These are phyloP conservation scores for Baccha elongata DNA, from an alignment of 2,888 invertebrate genomes.

Conservation along the genomic window DNA sequence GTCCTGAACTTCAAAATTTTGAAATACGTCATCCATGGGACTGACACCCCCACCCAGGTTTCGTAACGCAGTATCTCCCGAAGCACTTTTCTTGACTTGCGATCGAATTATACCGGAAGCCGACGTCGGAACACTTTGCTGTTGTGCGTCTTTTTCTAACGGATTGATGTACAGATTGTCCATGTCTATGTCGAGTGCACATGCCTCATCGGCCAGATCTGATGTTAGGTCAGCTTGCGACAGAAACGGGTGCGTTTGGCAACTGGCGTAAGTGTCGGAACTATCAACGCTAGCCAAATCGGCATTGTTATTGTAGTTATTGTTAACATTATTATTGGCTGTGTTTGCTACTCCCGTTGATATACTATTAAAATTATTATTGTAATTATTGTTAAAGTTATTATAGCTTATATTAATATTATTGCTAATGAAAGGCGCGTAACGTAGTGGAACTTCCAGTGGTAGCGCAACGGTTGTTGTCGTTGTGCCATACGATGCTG, in stretches of 20 bases:
- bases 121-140: constrained; percentile 74
- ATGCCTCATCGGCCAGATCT: constrained; percentile 82
- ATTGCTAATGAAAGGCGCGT: constrained; percentile 77
- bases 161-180: constrained; percentile 95
- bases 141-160: constrained; percentile 85
- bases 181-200: constrained; percentile 84
- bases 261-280: constrained; percentile 97
- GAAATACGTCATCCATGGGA: constrained; percentile 85
- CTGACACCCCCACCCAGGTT: constrained; percentile 84
- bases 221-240: constrained; percentile 91
- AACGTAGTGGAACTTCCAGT: constrained; percentile 79
- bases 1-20: constrained; percentile 83
- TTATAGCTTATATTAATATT: constrained; percentile 75
- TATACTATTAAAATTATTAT: constrained; percentile 80
- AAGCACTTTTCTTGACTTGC: constrained; percentile 90
- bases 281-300: constrained; percentile 87
- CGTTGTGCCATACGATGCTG: constrained; percentile 81
- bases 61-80: constrained; percentile 89
- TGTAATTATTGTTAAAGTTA: constrained; percentile 80
- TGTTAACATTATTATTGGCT: constrained; percentile 78
- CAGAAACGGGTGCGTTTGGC: constrained; percentile 97
- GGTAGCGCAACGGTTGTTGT: constrained; percentile 81
- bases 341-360: constrained; percentile 75
- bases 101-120: constrained; percentile 83
- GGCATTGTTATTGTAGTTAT: constrained; percentile 82